Evolutionary conservation across 2,113 vertebrate species (phyloP).

Genomic region (Petaurus breviceps): DNA sequence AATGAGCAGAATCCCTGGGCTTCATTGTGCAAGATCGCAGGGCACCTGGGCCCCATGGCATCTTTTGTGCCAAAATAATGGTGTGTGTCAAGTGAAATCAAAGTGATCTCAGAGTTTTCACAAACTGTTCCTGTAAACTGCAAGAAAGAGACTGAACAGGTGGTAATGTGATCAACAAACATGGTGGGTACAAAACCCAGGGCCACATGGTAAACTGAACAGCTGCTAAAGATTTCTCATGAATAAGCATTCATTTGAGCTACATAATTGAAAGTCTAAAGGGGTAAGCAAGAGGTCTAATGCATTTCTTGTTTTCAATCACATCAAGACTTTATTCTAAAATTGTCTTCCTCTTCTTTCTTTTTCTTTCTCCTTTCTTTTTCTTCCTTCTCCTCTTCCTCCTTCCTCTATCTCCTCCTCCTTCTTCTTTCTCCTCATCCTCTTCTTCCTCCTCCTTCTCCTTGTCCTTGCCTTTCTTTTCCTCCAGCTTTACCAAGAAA

Average conservation of each 20-base stretch:
- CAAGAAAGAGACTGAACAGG: neutral
- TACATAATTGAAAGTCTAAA: neutral
- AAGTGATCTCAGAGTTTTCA: neutral
- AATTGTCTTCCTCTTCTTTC: neutral
- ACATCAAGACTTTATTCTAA: constrained; percentile 34
- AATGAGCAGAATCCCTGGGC: neutral
- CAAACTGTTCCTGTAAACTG: neutral
- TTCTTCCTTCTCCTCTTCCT: too few relatives aligned
- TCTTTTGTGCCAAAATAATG: neutral
- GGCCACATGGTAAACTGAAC: neutral
- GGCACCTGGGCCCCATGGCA: neutral
- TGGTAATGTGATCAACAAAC: neutral
- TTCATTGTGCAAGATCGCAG: neutral
- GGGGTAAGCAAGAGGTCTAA: neutral
- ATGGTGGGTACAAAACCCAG: constrained; percentile 4
- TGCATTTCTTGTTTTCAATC: neutral
- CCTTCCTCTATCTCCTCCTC: too few relatives aligned
- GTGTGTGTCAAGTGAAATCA: neutral
- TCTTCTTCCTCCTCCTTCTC: neutral
- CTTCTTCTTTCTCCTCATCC: too few relatives aligned
- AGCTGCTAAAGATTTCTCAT: neutral
- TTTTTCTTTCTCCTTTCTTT: too few relatives aligned
- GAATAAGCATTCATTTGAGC: neutral
- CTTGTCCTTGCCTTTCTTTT: neutral
- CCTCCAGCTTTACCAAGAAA: neutral